These are phyloP conservation scores for Sitodiplosis mosellana DNA, from an alignment of 1,140 invertebrate species.

Conservation along the genomic window DNA sequence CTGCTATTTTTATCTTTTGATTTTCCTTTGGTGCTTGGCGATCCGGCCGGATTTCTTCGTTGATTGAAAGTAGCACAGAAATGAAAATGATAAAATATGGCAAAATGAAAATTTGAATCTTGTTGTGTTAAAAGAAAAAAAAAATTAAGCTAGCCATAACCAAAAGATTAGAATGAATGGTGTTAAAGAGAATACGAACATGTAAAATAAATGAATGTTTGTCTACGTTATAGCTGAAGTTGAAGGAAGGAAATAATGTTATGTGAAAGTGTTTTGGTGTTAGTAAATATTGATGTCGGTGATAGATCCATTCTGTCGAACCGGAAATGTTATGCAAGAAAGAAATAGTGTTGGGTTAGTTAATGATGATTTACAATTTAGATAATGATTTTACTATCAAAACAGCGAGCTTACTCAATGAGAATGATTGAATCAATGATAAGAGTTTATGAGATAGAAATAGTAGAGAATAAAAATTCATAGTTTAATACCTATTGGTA, in stretches of 20 bases:
- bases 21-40: conserved; percentile 21
- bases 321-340: not conserved
- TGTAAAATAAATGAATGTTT: not conserved
- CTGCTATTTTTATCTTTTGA: conserved; percentile 20
- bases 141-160: conserved; percentile 2
- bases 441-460: no score
- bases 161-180: not conserved
- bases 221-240: not conserved
- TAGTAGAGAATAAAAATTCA: conserved; percentile 1
- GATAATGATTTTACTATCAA: no score
- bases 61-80: conserved; percentile 9
- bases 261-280: conserved; percentile 1
- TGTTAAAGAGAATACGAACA: not conserved
- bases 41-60: conserved; percentile 15
- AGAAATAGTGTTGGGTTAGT: not conserved
- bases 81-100: conserved; percentile 9
- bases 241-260: conserved; percentile 2
- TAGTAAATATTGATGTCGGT: not conserved
- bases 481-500: conserved; percentile 7
- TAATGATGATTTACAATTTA: not conserved
- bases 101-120: no score
- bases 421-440: no score
- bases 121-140: conserved; percentile 6
- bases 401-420: no score
- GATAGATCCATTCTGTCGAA: conserved; percentile 1